Evolutionary conservation across 2,888 invertebrate species (phyloP), one percentile per base, ranked within the genome.

Genomic region (Hedya salicella): DNA sequence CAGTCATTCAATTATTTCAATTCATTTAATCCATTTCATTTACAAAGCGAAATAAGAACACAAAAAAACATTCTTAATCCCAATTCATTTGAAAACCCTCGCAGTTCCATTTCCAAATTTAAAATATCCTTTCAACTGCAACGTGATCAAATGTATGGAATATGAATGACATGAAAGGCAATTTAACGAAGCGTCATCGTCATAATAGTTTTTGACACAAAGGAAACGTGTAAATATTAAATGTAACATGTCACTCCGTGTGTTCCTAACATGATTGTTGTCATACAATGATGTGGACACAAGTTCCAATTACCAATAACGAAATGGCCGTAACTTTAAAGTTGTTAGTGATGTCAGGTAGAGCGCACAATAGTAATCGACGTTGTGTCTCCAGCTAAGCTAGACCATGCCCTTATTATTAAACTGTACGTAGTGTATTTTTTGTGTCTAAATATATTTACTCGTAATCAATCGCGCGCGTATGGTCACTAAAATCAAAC

Each of bases 211-310:
- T 11, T 9, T 14, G 19, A 42, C 42, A 50, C 54, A 40, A 49
- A 11, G 8, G 30, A 30, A 30, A 11, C 19, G 48, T 56, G 56
- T 56, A 13, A 25, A 48, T 54, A 62, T 30, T 49, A 42, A 30
- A 56, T 56, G 40, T 19, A 19, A 50, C 48, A 16, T 32, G 63
- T 14, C 25, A 40, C 14, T 54, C 5, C 17, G 19, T 63, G 30
- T 56, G 49, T 40, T 48, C 4, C 39, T 48, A 59, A 48, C 14
- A 62, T 21, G 40, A 56, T 42, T 49, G 53, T 54, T n/a, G 30
- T 9, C 44, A 36, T 6, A 62, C 46, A 62, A 48, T 54, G 30
- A 32, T 44, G 44, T 57, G 46, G 36, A 52, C 36, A 48, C 19
- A 53, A 21, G 39, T 42, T 32, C 30, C 21, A 54, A 62, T 53